Conservation (phyloP, 2,113 vertebrate species). For the Apaloderma vittatum region DNA sequence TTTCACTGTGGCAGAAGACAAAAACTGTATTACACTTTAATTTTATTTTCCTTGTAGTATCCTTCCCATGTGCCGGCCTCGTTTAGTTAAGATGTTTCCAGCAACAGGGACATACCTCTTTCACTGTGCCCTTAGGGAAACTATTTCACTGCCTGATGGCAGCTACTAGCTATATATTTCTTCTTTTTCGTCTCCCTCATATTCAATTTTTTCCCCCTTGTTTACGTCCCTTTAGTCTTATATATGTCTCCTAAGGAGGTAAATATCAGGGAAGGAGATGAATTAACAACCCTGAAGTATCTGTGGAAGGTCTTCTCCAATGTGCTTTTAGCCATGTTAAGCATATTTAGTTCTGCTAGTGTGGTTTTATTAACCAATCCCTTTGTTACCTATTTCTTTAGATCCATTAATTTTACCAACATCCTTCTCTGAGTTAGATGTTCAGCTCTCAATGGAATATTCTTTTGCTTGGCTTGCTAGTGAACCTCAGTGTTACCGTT, state of each 20-base stretch:
- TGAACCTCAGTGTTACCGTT: not conserved
- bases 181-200: not conserved
- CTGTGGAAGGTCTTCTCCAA: not conserved
- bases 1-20: not conserved
- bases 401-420: not conserved
- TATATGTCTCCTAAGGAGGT: not conserved
- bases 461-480: not conserved
- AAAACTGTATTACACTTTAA: not conserved
- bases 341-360: not conserved
- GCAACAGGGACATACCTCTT: not conserved
- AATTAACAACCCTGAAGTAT: not conserved
- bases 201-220: not conserved
- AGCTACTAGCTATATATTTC: not conserved
- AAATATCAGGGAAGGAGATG: not conserved
- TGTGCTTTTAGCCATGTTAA: not conserved
- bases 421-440: not conserved
- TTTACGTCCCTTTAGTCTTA: not conserved
- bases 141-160: not conserved
- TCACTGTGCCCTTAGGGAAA: not conserved
- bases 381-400: not conserved
- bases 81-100: not conserved
- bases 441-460: not conserved
- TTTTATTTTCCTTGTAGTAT: not conserved
- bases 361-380: not conserved
- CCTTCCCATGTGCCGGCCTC: not conserved